These are phyloP conservation scores for Hormaphis cornu DNA, from an alignment of 1,140 invertebrate genomes.

Conservation along the genomic window DNA sequence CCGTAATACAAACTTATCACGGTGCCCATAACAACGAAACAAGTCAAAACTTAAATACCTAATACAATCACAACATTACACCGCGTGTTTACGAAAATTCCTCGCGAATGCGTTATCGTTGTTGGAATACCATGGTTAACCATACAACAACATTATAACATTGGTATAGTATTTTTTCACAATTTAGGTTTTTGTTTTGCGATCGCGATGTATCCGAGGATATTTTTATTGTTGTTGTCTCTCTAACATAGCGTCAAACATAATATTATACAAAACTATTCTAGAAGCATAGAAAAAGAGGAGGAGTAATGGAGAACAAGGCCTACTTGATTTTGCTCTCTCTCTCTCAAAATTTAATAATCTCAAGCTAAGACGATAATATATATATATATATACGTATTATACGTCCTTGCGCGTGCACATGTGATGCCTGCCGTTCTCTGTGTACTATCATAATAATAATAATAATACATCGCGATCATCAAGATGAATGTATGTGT, in stretches of 20 bases:
- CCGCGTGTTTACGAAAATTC: not conserved
- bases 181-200: not conserved
- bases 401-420: conserved; percentile 8
- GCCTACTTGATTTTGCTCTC: conserved; percentile 15
- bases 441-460: not conserved
- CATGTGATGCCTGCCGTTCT: not conserved
- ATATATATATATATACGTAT: too few relatives aligned
- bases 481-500: too few relatives aligned
- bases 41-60: conserved; percentile 13
- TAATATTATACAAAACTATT: too few relatives aligned
- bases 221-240: too few relatives aligned
- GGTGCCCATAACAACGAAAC: conserved; percentile 29
- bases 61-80: conserved; percentile 5
- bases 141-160: not conserved
- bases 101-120: not conserved
- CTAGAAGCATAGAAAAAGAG: not conserved
- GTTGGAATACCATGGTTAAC: not conserved
- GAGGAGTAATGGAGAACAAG: conserved; percentile 8
- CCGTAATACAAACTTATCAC: conserved; percentile 6
- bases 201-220: too few relatives aligned
- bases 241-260: not conserved
- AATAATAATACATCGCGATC: conserved; percentile 11
- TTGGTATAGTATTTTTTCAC: not conserved
- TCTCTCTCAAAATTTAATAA: conserved; percentile 3
- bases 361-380: conserved; percentile 9